Conservation (phyloP, 92 coral and sea anemone genomes). For the Zoanthus gigantus region DNA sequence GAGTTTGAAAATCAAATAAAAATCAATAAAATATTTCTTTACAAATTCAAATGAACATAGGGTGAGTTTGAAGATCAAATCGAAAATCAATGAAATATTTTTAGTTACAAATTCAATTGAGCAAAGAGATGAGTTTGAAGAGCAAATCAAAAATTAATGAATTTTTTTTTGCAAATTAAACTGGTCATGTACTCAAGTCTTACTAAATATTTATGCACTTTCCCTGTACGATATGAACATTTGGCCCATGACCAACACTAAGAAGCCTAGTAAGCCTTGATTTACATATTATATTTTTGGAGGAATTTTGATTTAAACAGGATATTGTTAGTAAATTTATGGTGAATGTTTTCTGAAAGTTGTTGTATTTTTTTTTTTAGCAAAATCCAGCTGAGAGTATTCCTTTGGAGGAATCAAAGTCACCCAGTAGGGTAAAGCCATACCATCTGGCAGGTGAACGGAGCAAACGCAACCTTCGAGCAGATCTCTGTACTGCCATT, state of each 20-base stretch:
- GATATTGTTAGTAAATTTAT: conserved; percentile 3
- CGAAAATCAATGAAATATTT: not conserved
- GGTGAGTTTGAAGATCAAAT: not conserved
- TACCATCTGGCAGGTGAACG: conserved; percentile 16
- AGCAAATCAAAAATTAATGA: not conserved
- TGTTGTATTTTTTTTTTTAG: not conserved
- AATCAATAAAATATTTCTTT: not conserved
- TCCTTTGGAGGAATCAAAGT: not conserved
- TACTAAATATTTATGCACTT: conserved; percentile 1
- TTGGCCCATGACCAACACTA: conserved; percentile 8
- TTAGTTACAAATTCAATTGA: not conserved
- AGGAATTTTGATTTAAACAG: not conserved
- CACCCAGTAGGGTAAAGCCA: conserved; percentile 16
- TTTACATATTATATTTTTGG: conserved; percentile 1
- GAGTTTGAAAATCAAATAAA: not conserved
- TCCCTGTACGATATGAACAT: conserved; percentile 13
- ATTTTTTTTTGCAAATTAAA: not conserved
- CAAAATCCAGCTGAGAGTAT: conserved; percentile 11
- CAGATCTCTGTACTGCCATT: conserved; percentile 15
- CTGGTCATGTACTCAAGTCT: not conserved
- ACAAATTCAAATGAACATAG: not conserved
- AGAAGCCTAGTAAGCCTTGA: conserved; percentile 5
- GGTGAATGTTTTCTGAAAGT: not conserved
- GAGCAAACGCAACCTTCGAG: conserved; percentile 4
- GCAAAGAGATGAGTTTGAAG: conserved; percentile 7